phyloP scores from a whole-genome alignment of 2,888 invertebrate species.

The Poecilus cupreus region DNA sequence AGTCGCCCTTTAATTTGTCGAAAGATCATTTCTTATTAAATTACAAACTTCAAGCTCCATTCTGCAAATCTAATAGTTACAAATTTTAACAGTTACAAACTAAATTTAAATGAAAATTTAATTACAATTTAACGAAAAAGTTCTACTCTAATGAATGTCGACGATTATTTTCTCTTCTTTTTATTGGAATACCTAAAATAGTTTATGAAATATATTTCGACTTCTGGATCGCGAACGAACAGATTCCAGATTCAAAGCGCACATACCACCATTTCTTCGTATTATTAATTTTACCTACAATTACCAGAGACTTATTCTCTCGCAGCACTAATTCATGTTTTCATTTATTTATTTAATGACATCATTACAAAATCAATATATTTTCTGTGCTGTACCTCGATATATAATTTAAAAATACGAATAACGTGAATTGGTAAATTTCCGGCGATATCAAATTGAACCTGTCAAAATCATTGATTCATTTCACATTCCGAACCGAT shows the following conservation, averaged over 20 bases:
- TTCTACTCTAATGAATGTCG: neutral
- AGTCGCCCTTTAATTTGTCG: neutral
- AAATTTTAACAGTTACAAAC: conserved; percentile 25
- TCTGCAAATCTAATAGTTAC: neutral
- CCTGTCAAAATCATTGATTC: conserved; percentile 33
- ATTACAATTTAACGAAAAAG: neutral
- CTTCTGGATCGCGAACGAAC: too few relatives aligned
- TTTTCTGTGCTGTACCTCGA: neutral
- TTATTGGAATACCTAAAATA: too few relatives aligned
- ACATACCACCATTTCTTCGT: too few relatives aligned
- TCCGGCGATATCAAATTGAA: neutral
- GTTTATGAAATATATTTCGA: too few relatives aligned
- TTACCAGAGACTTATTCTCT: neutral
- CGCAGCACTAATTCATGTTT: neutral
- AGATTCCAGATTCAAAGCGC: too few relatives aligned
- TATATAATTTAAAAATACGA: neutral
- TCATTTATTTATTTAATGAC: neutral
- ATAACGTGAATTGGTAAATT: neutral
- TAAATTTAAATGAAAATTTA: conserved; percentile 37
- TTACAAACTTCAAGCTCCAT: neutral
- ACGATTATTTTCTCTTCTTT: too few relatives aligned
- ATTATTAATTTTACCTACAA: too few relatives aligned
- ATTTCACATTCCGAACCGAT: conserved; percentile 7
- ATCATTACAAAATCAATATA: too few relatives aligned
- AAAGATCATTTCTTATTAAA: conserved; percentile 4